Conservation (phyloP, 1,140 invertebrate species). For the Aradophagus sp. region DNA sequence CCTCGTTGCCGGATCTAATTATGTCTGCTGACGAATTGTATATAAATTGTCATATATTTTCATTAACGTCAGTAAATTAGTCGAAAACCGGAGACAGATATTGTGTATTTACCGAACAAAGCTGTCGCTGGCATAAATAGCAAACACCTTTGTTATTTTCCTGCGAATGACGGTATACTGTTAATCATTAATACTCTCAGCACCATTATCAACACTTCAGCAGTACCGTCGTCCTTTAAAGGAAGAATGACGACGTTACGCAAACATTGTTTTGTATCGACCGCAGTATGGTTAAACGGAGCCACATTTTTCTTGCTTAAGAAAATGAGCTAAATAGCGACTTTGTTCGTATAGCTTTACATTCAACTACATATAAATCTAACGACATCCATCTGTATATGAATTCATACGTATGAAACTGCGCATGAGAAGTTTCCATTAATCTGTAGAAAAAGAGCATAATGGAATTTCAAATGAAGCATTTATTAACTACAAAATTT, state of each 20-base stretch:
- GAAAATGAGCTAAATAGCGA: slow-evolving; percentile 19
- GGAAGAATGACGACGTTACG: slow-evolving; percentile 36
- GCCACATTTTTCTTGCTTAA: slow-evolving; percentile 26
- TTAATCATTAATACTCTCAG: slow-evolving; percentile 51
- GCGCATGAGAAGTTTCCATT: too few relatives aligned
- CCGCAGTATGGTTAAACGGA: slow-evolving; percentile 28
- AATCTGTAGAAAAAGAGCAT: too few relatives aligned
- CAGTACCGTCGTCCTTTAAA: slow-evolving; percentile 26
- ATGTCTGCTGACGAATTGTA: slow-evolving; percentile 14
- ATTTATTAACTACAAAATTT: slow-evolving; percentile 5
- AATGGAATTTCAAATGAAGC: too few relatives aligned
- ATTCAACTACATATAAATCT: slow-evolving; percentile 9
- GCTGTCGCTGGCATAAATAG: slow-evolving; percentile 44
- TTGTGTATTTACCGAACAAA: slow-evolving; percentile 52
- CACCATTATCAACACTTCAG: slow-evolving; percentile 43
- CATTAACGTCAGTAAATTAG: slow-evolving; percentile 50
- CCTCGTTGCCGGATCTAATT: slow-evolving; percentile 38
- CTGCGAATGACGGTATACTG: slow-evolving; percentile 51
- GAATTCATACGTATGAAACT: too few relatives aligned
- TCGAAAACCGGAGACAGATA: slow-evolving; percentile 50
- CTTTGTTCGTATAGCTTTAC: slow-evolving; percentile 23
- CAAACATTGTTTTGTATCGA: slow-evolving; percentile 44
- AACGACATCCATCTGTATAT: too few relatives aligned
- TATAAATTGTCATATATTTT: slow-evolving; percentile 46
- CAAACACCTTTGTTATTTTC: slow-evolving; percentile 51